Base-by-base conservation (phyloP, 1,140 invertebrate species). In the Thalassaphorura encarpata region DNA sequence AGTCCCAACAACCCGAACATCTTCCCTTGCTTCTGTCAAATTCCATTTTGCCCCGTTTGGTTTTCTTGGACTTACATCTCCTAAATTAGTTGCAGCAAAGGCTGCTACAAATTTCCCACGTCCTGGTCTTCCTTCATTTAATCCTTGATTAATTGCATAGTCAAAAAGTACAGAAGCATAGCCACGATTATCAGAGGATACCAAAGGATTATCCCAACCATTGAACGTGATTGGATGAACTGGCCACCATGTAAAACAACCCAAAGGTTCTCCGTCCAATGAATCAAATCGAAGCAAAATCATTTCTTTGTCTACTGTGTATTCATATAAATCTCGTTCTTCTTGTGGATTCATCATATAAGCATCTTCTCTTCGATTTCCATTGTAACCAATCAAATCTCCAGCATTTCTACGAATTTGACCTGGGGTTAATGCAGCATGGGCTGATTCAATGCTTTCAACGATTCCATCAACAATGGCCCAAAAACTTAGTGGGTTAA, bases 31-130 rank as follows among this genome's bases (percentile, higher is more conserved):
- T 13, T 33, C 41, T 3, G 42, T 21, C 26, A 28, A 23, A 19
- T 31, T 43, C 21, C n/a, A 8, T 19, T 42, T 16, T 13, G 4
- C 13, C 6, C 8, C 5, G 15, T 16, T 28, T 5, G 18, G 19
- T 3, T 6, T 39, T 15, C 21, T 39, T 16, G 51, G 43, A 16
- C 23, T 39, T 0, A 59, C 57, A 43, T 59, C 57, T 15, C 57
- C 57, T 21, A 54, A 41, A 47, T 59, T 59, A 16, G 57, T 11
- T 11, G 42, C 4, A 16, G 43, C 51, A 36, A 59, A 59, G 1
- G 43, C 50, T 0, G 57, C 29, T 29, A 59, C 57, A 18, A 59
- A 59, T 36, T 52, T 52, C 26, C 56, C 50, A 11, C 28, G 13
- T 0, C 57, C 57, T 1, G 51, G 51, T 45, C 52, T n/a, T n/a